Evolutionary conservation across 2,113 vertebrate species (phyloP).

Genomic region (Peromyscus polionotus): DNA sequence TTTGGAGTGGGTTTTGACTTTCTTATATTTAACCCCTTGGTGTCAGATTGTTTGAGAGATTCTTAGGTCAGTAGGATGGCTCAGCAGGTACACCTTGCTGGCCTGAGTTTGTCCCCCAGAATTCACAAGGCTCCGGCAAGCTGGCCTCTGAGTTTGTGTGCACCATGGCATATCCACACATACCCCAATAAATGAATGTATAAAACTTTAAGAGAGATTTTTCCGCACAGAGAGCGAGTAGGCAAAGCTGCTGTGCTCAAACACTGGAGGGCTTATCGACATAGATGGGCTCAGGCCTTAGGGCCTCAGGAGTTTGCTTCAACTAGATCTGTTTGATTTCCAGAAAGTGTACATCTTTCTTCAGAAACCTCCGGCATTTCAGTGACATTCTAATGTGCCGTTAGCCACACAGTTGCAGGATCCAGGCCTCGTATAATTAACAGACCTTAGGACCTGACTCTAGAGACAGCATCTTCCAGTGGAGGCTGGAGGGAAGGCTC

Average conservation of each 20-base stretch:
- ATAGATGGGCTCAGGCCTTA: not conserved
- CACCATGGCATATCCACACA: not conserved
- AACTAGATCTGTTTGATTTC: not conserved
- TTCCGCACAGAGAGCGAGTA: not conserved
- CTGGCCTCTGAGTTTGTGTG: too few relatives aligned
- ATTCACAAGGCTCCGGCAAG: not conserved
- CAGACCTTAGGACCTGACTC: not conserved
- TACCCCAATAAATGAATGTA: not conserved
- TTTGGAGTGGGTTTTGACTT: not conserved
- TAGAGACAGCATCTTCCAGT: not conserved
- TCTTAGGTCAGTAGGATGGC: not conserved
- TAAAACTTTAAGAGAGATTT: too few relatives aligned
- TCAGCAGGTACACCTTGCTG: not conserved
- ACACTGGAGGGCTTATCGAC: too few relatives aligned
- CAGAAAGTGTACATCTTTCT: not conserved
- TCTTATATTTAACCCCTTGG: not conserved
- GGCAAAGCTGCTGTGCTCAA: not conserved
- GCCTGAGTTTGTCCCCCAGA: not conserved
- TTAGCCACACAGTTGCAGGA: not conserved
- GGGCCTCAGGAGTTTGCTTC: not conserved
- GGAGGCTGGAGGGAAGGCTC: not conserved
- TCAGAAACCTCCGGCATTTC: not conserved
- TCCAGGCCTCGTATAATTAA: not conserved
- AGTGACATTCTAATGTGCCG: not conserved
- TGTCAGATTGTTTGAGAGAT: not conserved